Conservation (phyloP, 2,888 invertebrate genomes). For the Leptinotarsa rubiginosa region DNA sequence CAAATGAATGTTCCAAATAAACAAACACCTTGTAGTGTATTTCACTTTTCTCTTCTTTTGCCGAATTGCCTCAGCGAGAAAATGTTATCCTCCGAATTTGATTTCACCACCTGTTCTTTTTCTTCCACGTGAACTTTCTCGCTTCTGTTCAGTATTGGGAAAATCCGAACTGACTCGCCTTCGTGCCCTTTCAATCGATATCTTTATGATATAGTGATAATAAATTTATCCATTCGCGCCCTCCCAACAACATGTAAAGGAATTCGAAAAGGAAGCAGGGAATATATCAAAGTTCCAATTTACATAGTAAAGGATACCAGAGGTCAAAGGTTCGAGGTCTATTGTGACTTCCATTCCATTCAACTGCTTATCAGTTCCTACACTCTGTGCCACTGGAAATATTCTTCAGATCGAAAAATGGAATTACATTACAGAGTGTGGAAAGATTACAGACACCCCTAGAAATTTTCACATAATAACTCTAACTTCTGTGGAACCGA, state of each 20-base stretch:
- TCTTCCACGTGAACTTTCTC: neutral
- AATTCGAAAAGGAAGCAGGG: slow-evolving; percentile 44
- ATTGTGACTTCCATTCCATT: slow-evolving; percentile 41
- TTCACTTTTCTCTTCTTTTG: too few species aligned
- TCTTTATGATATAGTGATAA: slow-evolving; percentile 9
- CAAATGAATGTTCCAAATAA: too few species aligned
- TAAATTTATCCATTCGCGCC: slow-evolving; percentile 9
- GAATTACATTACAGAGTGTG: too few species aligned
- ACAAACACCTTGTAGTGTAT: too few species aligned
- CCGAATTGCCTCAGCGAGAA: too few species aligned
- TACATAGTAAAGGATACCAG: slow-evolving; percentile 50
- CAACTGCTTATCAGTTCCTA: slow-evolving; percentile 32
- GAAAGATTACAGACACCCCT: too few species aligned
- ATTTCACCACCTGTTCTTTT: slow-evolving; percentile 1
- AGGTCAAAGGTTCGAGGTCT: slow-evolving; percentile 45
- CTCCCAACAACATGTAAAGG: slow-evolving; percentile 24
- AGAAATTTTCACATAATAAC: too few species aligned
- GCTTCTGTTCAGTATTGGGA: neutral
- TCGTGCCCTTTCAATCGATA: slow-evolving; percentile 1
- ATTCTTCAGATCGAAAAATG: neutral
- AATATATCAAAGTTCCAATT: slow-evolving; percentile 50
- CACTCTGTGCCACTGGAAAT: neutral
- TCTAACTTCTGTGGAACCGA: too few species aligned
- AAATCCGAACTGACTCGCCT: slow-evolving; percentile 3
- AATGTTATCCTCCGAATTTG: neutral